Evolutionary conservation across 2,113 vertebrate species (phyloP).

Genomic region (Hypocryptadius cinnamomeus): DNA sequence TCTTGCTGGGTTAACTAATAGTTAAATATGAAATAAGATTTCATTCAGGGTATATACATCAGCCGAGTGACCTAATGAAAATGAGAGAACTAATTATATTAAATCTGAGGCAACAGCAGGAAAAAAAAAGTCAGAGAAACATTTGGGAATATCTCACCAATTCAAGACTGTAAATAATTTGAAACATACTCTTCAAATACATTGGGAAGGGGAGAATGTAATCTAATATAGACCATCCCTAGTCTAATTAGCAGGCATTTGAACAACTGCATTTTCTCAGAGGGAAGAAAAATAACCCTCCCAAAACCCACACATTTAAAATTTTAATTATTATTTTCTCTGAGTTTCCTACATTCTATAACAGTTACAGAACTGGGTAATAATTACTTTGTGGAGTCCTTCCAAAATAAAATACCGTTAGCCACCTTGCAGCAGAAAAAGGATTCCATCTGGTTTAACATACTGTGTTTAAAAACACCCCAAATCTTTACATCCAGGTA

Average conservation of each 20-base stretch:
- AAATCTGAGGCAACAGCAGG: not conserved
- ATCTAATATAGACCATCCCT: slow-evolving; percentile 5
- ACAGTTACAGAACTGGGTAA: not conserved
- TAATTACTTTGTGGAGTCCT: not conserved
- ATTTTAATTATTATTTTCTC: slow-evolving; percentile 24
- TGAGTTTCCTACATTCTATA: not conserved
- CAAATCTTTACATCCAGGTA: not conserved
- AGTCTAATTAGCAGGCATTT: slow-evolving; percentile 10
- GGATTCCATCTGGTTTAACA: not conserved
- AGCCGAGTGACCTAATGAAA: slow-evolving; percentile 13
- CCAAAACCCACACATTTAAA: not conserved
- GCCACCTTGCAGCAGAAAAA: not conserved
- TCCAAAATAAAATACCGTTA: not conserved
- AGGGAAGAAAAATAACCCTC: not conserved
- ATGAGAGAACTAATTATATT: slow-evolving; percentile 24
- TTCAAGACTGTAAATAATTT: slow-evolving; percentile 41
- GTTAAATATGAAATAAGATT: slow-evolving; percentile 42
- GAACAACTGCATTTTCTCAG: not conserved
- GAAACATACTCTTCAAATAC: slow-evolving; percentile 16
- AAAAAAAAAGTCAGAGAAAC: not conserved
- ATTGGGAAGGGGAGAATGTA: not conserved
- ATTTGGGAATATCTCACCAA: slow-evolving; percentile 23
- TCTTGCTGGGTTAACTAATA: slow-evolving; percentile 22
- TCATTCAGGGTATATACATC: slow-evolving; percentile 10
- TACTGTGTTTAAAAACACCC: not conserved